A percentile compares a stretch with the other conserved stretches of the same genome.
Conservation (phyloP, 2,888 invertebrate species). For the Drosophila mettleri region DNA sequence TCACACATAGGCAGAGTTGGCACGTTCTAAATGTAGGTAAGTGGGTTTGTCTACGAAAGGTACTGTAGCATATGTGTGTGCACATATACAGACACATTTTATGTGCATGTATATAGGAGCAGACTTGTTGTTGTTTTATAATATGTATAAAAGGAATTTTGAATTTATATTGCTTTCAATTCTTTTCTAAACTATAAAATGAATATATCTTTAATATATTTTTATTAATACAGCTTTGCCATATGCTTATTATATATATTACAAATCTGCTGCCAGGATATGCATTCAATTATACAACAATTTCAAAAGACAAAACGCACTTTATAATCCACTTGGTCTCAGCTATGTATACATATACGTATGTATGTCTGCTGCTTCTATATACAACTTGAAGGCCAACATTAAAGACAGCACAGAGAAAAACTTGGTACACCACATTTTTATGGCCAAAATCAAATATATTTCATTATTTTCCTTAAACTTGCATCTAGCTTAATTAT, state of each 20-base stretch:
- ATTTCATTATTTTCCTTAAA: background rate
- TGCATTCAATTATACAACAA: constrained; percentile 39
- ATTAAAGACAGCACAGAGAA: constrained; percentile 29
- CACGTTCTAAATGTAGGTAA: constrained; percentile 72
- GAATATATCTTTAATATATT: background rate
- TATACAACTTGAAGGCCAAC: constrained; percentile 72
- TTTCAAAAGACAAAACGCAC: background rate
- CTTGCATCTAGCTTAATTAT: background rate
- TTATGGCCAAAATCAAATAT: background rate
- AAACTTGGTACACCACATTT: constrained; percentile 12
- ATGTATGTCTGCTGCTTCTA: constrained; percentile 11
- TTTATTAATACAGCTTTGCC: background rate
- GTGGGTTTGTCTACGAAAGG: constrained; percentile 40
- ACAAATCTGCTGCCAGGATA: background rate
- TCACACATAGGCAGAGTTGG: constrained; percentile 72
- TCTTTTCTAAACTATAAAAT: background rate
- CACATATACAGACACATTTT: constrained; percentile 8
- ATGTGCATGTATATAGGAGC: constrained; percentile 50
- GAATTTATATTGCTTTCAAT: background rate
- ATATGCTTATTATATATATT: background rate
- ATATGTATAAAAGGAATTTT: background rate
- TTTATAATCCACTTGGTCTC: constrained; percentile 23
- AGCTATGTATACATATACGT: constrained; percentile 12
- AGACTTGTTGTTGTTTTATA: constrained; percentile 65
- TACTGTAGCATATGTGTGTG: constrained; percentile 17